These are phyloP conservation scores for Epicauta chinensis DNA, from an alignment of 1,140 invertebrate genomes.

Conservation along the genomic window DNA sequence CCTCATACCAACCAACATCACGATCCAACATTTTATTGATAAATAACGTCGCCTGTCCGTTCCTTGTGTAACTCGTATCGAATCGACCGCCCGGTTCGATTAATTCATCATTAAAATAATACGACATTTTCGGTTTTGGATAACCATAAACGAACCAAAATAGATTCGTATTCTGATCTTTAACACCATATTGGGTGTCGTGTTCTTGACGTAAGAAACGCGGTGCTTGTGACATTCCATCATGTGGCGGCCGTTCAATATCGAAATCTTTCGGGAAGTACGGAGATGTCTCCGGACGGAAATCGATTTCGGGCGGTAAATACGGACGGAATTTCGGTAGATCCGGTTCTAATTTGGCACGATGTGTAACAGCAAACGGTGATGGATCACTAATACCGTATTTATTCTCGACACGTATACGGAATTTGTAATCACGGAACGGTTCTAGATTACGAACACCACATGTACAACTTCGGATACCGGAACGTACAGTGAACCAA, in stretches of 20 bases:
- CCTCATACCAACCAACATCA: slow-evolving; percentile 91
- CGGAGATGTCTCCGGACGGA: slow-evolving; percentile 78
- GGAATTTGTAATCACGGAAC: slow-evolving; percentile 85
- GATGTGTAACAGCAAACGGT: slow-evolving; percentile 74
- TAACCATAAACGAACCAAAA: slow-evolving; percentile 93
- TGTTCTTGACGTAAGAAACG: slow-evolving; percentile 78
- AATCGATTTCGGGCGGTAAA: slow-evolving; percentile 72
- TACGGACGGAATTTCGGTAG: slow-evolving; percentile 74
- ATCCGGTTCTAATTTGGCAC: slow-evolving; percentile 72
- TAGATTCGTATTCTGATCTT: slow-evolving; percentile 77
- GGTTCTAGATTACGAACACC: slow-evolving; percentile 79
- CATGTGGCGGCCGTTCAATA: slow-evolving; percentile 76
- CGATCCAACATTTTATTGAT: slow-evolving; percentile 83
- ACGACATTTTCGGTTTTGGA: slow-evolving; percentile 84
- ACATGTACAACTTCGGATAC: slow-evolving; percentile 75
- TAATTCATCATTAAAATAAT: slow-evolving; percentile 76
- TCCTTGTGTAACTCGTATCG: slow-evolving; percentile 79
- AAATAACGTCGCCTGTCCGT: slow-evolving; percentile 81
- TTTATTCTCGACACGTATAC: slow-evolving; percentile 91
- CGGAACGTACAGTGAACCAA: slow-evolving; percentile 76
- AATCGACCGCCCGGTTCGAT: slow-evolving; percentile 77
- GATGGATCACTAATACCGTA: slow-evolving; percentile 96
- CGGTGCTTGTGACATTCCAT: slow-evolving; percentile 73
- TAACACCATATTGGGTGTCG: slow-evolving; percentile 80
- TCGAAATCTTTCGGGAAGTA: slow-evolving; percentile 89